A percentile compares a stretch with the other conserved stretches of the same genome.
Conservation (phyloP, 2,113 vertebrate species). For the Muscicapa adusta region DNA sequence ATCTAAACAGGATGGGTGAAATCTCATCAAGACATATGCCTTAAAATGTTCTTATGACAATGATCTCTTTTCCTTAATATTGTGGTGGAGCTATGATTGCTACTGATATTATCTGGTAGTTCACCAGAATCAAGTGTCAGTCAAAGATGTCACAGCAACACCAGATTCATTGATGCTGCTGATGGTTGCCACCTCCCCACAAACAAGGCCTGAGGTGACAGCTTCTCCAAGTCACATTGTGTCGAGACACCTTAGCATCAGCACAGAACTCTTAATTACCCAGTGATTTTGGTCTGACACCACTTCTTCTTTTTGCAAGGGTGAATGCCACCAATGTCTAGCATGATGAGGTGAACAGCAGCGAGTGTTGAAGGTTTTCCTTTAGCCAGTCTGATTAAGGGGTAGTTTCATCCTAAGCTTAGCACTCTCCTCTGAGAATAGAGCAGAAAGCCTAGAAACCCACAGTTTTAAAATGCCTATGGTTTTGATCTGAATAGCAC, state of each 20-base stretch:
- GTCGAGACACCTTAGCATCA: rapidly evolving
- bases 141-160: neutral
- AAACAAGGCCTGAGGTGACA: neutral
- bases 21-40: neutral
- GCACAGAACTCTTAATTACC: neutral
- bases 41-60: neutral
- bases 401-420: neutral
- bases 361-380: neutral
- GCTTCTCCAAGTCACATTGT: neutral
- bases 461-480: neutral
- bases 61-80: neutral
- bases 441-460: neutral
- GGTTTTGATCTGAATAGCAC: neutral
- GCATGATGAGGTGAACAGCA: neutral
- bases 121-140: neutral
- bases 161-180: neutral
- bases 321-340: neutral
- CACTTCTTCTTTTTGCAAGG: neutral
- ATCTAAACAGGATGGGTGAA: neutral
- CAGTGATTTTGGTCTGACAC: neutral
- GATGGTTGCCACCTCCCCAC: neutral
- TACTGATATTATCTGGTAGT: neutral
- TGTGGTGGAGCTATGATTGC: neutral
- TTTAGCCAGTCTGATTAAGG: neutral
- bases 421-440: neutral